Base-by-base conservation (phyloP, 1,140 invertebrate genomes). In the Pinna nobilis region DNA sequence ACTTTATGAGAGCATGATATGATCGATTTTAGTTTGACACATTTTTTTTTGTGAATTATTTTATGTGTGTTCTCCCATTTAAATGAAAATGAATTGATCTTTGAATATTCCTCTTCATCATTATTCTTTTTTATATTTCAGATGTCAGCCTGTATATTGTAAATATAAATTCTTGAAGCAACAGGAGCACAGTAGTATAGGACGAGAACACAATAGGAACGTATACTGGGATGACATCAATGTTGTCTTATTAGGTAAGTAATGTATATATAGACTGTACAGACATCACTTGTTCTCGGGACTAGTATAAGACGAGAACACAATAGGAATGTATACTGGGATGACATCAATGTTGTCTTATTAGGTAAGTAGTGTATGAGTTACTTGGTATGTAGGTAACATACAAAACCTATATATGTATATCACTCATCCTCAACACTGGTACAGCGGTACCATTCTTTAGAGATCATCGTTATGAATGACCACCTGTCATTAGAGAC, bases 171-270 rank as follows among this genome's bases (percentile, higher is more conserved):
- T 89, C 71, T 85, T 83, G 51, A 82, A 84, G 55, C 77, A 85
- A 61, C 74, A 78, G 7, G 71, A 76, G 9, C 82, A 88, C 64
- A 53, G 66, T 50, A 88, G 82, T 57, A 44, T 77, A 25, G 80
- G 82, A 7, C 81, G 83, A 53, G 73, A 82, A 25, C 87, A 88
- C 70, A 77, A 49, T 18, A 75, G 65, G 32, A 83, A 84, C 49
- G 75, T 89, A 0, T 88, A 88, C 74, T 89, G 82, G 82, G 83
- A 89, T 74, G 88, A 89, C 73, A 78, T 83, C 35, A 86, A 87
- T 81, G 85, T 89, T 30, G 77, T 87, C 39, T 74, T 89, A 9
- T 72, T 84, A 37, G 87, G 88, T 87, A 76, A 73, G 66, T 66
- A 25, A 47, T 55, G 3, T 20, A 13, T 53, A 53, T 53, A 2